These are phyloP conservation scores for Enteromius fasciolatus DNA, from an alignment of 2,797 vertebrate genomes.

Conservation along the genomic window DNA sequence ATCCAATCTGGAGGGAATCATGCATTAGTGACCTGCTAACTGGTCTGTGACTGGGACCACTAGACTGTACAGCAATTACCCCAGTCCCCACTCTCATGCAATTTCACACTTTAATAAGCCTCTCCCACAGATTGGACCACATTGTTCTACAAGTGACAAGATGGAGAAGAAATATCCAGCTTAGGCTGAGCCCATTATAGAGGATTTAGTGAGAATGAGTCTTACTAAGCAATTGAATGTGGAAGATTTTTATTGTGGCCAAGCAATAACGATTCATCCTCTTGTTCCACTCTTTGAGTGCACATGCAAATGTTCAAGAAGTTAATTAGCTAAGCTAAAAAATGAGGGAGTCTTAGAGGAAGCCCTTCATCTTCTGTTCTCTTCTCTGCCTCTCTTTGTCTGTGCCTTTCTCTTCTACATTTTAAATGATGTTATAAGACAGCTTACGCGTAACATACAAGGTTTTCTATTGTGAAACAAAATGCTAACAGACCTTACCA, in stretches of 20 bases:
- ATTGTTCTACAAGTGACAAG: conserved; percentile 27
- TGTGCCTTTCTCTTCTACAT: neutral
- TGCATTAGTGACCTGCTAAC: conserved; percentile 41
- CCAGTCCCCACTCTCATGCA: conserved; percentile 42
- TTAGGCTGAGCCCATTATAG: conserved; percentile 32
- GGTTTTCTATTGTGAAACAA: neutral
- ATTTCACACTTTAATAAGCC: conserved; percentile 61
- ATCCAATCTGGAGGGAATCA: conserved; percentile 39
- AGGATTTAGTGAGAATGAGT: conserved; percentile 23
- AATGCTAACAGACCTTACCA: neutral
- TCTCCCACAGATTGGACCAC: conserved; percentile 34
- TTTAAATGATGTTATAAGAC: neutral
- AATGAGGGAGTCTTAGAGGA: neutral
- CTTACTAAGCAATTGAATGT: conserved; percentile 13
- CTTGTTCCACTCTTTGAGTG: conserved; percentile 10
- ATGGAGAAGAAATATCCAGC: conserved; percentile 41
- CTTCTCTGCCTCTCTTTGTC: neutral
- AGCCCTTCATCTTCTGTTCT: neutral
- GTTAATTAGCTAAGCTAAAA: neutral
- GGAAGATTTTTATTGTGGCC: conserved; percentile 19
- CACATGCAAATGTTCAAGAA: neutral
- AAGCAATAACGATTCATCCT: neutral
- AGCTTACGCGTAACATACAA: neutral
- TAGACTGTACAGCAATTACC: conserved; percentile 54
- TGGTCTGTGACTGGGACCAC: conserved; percentile 48